Evolutionary conservation across 2,888 invertebrate genomes (phyloP).

Genomic region (Drosophila cracens): DNA sequence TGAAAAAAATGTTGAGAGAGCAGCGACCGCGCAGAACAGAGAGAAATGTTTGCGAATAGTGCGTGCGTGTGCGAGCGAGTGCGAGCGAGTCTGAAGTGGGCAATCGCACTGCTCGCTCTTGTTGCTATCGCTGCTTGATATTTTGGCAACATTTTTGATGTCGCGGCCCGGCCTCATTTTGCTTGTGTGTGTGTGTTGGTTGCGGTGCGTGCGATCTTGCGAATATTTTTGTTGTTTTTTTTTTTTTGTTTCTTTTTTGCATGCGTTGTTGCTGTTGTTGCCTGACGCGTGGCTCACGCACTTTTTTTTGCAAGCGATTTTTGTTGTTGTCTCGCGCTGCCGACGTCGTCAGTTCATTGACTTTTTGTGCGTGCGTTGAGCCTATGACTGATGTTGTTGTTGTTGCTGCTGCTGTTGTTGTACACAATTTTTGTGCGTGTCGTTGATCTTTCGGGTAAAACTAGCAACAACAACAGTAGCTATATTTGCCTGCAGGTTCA

Average conservation of each 20-base stretch:
- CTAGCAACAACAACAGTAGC: constrained; percentile 32
- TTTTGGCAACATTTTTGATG: constrained; percentile 67
- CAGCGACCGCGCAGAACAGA: constrained; percentile 7
- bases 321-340: constrained; percentile 1
- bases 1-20: constrained; percentile 71
- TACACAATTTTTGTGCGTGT: constrained; percentile 67
- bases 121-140: background rate
- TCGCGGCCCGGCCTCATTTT: constrained; percentile 34
- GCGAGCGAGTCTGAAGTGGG: background rate
- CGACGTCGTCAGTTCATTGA: constrained; percentile 61
- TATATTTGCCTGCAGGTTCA: constrained; percentile 62
- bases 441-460: constrained; percentile 71
- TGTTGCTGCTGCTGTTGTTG: constrained; percentile 40
- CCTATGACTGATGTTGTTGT: constrained; percentile 35
- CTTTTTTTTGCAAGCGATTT: constrained; percentile 37
- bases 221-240: constrained; percentile 9
- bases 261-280: constrained; percentile 32
- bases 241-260: constrained; percentile 1
- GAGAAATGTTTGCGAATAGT: constrained; percentile 39
- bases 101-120: background rate
- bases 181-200: constrained; percentile 9
- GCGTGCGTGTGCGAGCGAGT: constrained; percentile 26
- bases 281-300: constrained; percentile 60
- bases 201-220: constrained; percentile 44
- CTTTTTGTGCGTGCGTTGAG: constrained; percentile 62